Evolutionary conservation across 64 coral and sea anemone species (phyloP), one percentile per base, ranked within the genome.

Genomic region (Cladopsammia gracilis): DNA sequence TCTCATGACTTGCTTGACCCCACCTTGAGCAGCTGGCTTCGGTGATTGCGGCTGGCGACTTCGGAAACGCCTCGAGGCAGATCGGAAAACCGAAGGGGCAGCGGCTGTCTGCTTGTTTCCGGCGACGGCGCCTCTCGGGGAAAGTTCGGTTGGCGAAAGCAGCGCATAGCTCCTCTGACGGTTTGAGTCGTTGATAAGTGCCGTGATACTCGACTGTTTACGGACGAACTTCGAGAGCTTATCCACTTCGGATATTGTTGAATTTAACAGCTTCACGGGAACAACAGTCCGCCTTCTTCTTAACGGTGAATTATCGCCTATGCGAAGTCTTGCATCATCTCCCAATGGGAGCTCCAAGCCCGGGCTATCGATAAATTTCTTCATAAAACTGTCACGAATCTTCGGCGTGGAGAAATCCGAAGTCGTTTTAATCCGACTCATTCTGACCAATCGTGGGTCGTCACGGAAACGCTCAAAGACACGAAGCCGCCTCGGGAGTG

Each of bases 381-480:
- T 90, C 98, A 99, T 99, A 52, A 99, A 99, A 91, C 98, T 99
- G 78, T 99, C 94, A 25, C 98, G 89, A 72, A 99, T 96, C 78
- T 99, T 99, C 6, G 98, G 98, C 1, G 92, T 96, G 34, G 83
- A 72, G 62, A 99, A 99, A 44, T 99, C 98, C 25, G 91, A 93
- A 11, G 89, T 73, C 58, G 88, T 79, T 70, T 99, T 99, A 62
- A 98, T 70, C 15, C 96, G 88, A 83, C 92, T 93, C 91, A 96
- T 96, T 73, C 86, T 96, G 1, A 99, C 98, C 47, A 99, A 62
- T 9, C 78, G 86, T 3, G 98, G 98, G 79, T 96, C 94, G 46
- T 99, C 98, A 71, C 93, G 96, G 25, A 99, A 99, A 48, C 88
- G 92, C 56, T 93, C 94, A 82, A 94, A 99, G 67, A 99, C 83